Evolutionary conservation across 2,113 vertebrate species (phyloP).

Genomic region (Oxygymnocypris stewartii): DNA sequence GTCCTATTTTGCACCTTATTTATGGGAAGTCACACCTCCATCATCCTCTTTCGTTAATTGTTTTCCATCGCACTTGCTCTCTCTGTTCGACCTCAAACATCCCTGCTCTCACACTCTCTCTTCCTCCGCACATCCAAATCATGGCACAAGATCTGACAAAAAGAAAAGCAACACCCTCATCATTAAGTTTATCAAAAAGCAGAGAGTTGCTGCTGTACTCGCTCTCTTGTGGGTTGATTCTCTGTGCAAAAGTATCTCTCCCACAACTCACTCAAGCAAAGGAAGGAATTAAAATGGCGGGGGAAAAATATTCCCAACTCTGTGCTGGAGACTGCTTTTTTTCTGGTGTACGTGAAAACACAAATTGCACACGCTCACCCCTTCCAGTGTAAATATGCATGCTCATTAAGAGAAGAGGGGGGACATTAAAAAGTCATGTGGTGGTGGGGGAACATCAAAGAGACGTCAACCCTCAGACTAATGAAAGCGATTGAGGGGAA

Average conservation of each 20-base stretch:
- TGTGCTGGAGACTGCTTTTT: conserved; percentile 56
- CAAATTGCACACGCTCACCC: conserved; percentile 74
- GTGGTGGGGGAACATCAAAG: conserved; percentile 35
- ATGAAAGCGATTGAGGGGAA: conserved; percentile 9
- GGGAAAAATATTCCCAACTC: conserved; percentile 68
- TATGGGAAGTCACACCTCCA: background rate
- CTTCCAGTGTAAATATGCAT: conserved; percentile 75
- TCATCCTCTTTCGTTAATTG: background rate
- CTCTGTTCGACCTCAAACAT: background rate
- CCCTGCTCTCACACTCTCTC: conserved; percentile 23
- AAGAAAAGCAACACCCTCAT: conserved; percentile 51
- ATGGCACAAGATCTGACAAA: conserved; percentile 51
- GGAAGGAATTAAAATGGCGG: conserved; percentile 68
- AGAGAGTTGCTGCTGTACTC: conserved; percentile 41
- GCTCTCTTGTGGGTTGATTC: conserved; percentile 27
- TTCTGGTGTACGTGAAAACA: conserved; percentile 74
- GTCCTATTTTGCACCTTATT: background rate
- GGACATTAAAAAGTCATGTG: conserved; percentile 78
- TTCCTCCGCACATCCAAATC: conserved; percentile 45
- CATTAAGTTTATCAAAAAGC: conserved; percentile 55
- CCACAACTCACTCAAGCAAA: conserved; percentile 63
- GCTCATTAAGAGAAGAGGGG: conserved; percentile 75
- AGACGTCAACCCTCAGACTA: conserved; percentile 15
- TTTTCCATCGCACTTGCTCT: conserved; percentile 3
- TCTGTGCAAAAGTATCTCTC: conserved; percentile 56